A percentile compares a stretch with the other conserved stretches of the same genome.
Evolutionary conservation across 2,888 invertebrate species (phyloP).

Genomic region (Eupeodes luniger): DNA sequence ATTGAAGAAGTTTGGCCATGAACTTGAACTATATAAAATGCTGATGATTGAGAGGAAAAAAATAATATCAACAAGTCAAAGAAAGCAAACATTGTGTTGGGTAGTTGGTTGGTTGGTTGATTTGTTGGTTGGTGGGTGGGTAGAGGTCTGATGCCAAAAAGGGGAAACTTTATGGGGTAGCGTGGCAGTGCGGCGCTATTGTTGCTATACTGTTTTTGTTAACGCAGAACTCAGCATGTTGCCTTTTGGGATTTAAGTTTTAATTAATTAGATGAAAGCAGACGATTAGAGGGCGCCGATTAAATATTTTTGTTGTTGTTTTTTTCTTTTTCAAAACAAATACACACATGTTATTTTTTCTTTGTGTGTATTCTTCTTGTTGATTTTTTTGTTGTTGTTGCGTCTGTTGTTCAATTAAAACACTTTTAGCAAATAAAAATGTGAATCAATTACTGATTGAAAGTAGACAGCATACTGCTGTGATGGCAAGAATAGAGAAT

Average conservation of each 20-base stretch:
- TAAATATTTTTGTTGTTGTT: not conserved
- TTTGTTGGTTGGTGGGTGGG: constrained; percentile 25
- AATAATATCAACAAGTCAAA: constrained; percentile 23
- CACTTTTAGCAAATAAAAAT: constrained; percentile 4
- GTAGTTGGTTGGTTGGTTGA: constrained; percentile 1
- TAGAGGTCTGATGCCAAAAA: not conserved
- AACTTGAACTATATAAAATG: constrained; percentile 55
- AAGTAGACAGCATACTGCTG: not conserved
- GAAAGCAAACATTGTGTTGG: not conserved
- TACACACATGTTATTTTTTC: not conserved
- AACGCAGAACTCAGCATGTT: constrained; percentile 10
- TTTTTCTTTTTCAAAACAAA: not conserved
- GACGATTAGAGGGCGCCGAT: constrained; percentile 18
- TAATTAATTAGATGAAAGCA: constrained; percentile 18
- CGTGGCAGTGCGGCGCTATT: not conserved
- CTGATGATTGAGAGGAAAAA: constrained; percentile 37
- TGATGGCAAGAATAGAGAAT: not conserved
- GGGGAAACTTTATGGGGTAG: not conserved
- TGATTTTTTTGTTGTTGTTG: not conserved
- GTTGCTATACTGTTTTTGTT: not conserved
- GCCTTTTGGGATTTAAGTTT: constrained; percentile 17
- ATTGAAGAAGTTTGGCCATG: constrained; percentile 53
- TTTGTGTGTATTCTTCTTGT: not conserved
- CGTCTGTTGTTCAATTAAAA: constrained; percentile 2
- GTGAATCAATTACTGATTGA: constrained; percentile 46